Conservation (phyloP, 2,797 vertebrate species). For the Denticeps clupeoides region DNA sequence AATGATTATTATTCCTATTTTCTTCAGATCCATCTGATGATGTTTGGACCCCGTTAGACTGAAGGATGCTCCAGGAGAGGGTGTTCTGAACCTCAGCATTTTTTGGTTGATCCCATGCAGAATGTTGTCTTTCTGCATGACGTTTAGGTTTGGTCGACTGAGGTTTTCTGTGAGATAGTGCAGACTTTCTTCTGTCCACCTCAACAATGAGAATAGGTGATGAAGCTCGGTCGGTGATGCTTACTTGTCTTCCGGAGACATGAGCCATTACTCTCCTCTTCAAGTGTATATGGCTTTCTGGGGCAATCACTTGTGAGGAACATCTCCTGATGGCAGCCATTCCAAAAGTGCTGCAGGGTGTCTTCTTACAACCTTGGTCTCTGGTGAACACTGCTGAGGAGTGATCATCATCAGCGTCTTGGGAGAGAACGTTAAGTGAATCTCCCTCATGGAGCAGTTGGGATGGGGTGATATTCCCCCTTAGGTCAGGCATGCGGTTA, state of each 20-base stretch:
- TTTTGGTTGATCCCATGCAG: no score
- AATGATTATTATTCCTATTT: no score
- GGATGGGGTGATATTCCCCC: constrained; percentile 6
- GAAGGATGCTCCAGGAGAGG: no score
- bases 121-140: constrained; percentile 3
- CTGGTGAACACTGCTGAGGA: constrained; percentile 32
- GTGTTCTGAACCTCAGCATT: no score
- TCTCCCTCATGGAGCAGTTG: constrained; percentile 7
- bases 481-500: constrained; percentile 41
- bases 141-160: constrained; percentile 19
- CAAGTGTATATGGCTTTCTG: constrained; percentile 29
- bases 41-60: no score
- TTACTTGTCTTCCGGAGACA: constrained; percentile 41
- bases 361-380: constrained; percentile 28
- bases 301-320: constrained; percentile 23
- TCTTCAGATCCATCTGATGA: constrained; percentile 23
- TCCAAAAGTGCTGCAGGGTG: constrained; percentile 29
- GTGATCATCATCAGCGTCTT: constrained; percentile 30
- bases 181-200: constrained; percentile 37
- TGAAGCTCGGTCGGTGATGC: constrained; percentile 78
- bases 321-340: constrained; percentile 33
- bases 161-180: constrained; percentile 16
- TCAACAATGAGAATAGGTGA: constrained; percentile 84
- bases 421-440: constrained; percentile 22
- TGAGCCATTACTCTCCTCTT: constrained; percentile 21